phyloP scores from a whole-genome alignment of 92 coral and sea anemone species.

The Parazoanthus swiftii region DNA sequence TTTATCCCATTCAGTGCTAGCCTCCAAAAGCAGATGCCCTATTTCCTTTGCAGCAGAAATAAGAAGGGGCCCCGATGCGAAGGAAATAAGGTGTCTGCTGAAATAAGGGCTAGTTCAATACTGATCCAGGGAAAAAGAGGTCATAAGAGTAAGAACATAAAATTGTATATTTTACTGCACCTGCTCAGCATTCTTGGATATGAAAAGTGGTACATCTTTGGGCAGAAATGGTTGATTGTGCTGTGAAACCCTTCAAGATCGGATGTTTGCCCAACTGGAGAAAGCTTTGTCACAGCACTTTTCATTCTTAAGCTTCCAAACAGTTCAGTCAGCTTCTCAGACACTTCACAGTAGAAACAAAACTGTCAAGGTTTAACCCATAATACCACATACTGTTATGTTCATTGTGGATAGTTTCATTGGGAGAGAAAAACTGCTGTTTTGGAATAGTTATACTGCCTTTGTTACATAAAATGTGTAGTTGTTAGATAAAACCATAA shows the following conservation, averaged over 20 bases:
- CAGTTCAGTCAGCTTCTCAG: constrained; percentile 42
- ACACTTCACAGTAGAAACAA: constrained; percentile 31
- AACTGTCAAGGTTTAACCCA: background rate
- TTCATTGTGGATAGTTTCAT: background rate
- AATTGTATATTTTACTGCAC: constrained; percentile 4
- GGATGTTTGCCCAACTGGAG: constrained; percentile 57
- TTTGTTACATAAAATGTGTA: background rate
- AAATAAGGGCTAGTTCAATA: background rate
- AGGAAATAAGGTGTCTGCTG: no score
- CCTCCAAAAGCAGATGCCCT: no score
- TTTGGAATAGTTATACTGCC: background rate
- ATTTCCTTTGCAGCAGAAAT: no score
- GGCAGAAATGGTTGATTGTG: constrained; percentile 48
- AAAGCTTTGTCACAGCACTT: constrained; percentile 39
- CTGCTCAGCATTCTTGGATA: constrained; percentile 54
- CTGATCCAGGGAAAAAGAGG: background rate
- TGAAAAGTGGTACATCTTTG: constrained; percentile 58
- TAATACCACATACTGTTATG: background rate
- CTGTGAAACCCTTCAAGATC: constrained; percentile 56
- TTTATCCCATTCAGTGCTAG: no score
- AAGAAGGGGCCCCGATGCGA: no score
- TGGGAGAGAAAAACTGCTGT: no score
- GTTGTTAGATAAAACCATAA: background rate
- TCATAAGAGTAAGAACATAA: background rate
- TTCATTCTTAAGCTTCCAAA: constrained; percentile 43